Evolutionary conservation across 2,113 vertebrate genomes (phyloP).

Genomic region (Eidolon helvum): DNA sequence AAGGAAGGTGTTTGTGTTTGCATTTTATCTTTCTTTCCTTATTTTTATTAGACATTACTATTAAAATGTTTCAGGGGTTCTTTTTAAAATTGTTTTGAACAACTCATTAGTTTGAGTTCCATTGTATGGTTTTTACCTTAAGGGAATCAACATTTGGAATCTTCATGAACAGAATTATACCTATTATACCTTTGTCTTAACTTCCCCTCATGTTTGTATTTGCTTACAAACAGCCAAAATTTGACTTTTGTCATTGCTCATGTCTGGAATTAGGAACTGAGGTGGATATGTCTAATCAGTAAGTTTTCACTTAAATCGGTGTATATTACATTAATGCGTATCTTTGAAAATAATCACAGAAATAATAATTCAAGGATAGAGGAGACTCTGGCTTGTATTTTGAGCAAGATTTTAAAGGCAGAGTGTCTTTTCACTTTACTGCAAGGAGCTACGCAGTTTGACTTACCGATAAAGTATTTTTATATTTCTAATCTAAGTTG

Average conservation of each 20-base stretch:
- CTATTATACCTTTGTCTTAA: neutral
- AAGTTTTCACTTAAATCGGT: neutral
- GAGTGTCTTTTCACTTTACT: neutral
- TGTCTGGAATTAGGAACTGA: neutral
- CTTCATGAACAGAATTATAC: neutral
- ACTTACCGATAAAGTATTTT: slow-evolving; percentile 4
- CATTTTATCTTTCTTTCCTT: neutral
- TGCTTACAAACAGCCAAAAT: neutral
- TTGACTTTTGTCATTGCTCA: neutral
- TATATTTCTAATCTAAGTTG: neutral
- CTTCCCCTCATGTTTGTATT: fast-evolving
- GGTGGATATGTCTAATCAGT: neutral
- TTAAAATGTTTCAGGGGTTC: neutral
- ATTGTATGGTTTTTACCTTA: neutral
- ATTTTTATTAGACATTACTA: neutral
- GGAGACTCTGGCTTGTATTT: neutral
- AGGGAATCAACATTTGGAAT: neutral
- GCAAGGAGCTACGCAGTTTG: neutral
- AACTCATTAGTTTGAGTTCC: neutral
- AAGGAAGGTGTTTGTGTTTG: neutral
- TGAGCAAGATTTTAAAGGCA: neutral
- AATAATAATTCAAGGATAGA: neutral
- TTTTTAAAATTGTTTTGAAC: neutral
- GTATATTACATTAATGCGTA: neutral
- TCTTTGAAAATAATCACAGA: neutral